Percentiles rank a stretch among this genome's conserved stretches.
phyloP scores from a whole-genome alignment of 35 echinoderm and acorn worm species.

The Antedon bifida region DNA sequence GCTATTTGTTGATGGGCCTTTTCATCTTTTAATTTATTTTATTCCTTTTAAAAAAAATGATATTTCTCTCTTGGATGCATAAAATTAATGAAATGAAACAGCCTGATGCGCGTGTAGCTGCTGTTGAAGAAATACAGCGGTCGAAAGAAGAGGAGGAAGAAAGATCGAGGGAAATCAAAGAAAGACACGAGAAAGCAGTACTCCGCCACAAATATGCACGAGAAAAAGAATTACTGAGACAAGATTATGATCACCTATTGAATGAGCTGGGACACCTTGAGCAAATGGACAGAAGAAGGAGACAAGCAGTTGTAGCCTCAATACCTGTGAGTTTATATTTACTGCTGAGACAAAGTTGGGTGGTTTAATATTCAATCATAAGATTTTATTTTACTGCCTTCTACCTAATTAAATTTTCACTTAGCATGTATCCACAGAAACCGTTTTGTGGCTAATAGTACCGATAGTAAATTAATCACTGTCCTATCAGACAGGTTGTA shows the following conservation, averaged over 20 bases:
- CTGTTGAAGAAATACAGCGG: slow-evolving; percentile 38
- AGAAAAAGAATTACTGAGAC: slow-evolving; percentile 50
- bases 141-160: slow-evolving; percentile 36
- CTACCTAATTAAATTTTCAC: too few relatives aligned
- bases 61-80: not conserved
- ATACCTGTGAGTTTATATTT: slow-evolving; percentile 54
- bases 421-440: too few relatives aligned
- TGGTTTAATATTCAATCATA: too few relatives aligned
- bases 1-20: too few relatives aligned
- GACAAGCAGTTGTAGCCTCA: slow-evolving; percentile 65
- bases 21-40: not conserved
- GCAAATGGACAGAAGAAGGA: slow-evolving; percentile 66
- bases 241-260: slow-evolving; percentile 43
- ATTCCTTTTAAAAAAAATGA: not conserved
- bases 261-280: slow-evolving; percentile 67
- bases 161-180: slow-evolving; percentile 35
- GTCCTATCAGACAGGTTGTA: too few relatives aligned
- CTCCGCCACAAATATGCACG: slow-evolving; percentile 82
- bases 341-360: not conserved
- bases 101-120: slow-evolving; percentile 71
- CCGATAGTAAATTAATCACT: too few relatives aligned
- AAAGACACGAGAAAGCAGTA: slow-evolving; percentile 62
- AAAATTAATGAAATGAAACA: too few relatives aligned
- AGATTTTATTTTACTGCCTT: too few relatives aligned
- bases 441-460: too few relatives aligned